phyloP scores from a whole-genome alignment of 1,140 invertebrate species.

The Platyura marginata region DNA sequence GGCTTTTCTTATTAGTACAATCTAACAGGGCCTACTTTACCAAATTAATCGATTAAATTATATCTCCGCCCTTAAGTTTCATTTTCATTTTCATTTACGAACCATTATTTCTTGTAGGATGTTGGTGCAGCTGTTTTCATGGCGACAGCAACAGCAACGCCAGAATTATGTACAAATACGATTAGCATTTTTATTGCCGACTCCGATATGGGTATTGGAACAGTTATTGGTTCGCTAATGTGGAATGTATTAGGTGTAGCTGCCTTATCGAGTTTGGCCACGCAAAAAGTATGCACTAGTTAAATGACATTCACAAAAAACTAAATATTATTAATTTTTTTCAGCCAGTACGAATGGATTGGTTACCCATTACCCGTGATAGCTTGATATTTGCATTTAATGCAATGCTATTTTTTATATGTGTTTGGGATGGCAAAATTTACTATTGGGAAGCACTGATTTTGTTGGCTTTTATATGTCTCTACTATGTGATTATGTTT shows the following conservation, averaged over 20 bases:
- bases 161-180: conserved; percentile 78
- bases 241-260: conserved; percentile 79
- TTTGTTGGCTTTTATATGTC: not conserved
- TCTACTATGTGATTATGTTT: not conserved
- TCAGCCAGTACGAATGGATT: conserved; percentile 49
- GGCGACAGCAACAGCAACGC: conserved; percentile 74
- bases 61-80: too few relatives aligned
- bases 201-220: conserved; percentile 59
- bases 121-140: conserved; percentile 84
- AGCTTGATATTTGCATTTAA: conserved; percentile 64
- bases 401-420: too few relatives aligned
- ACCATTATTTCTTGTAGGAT: conserved; percentile 39
- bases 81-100: too few relatives aligned
- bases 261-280: conserved; percentile 59
- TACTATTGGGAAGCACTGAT: not conserved
- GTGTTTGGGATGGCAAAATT: not conserved
- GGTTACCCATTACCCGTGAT: conserved; percentile 70
- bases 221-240: conserved; percentile 72
- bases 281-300: conserved; percentile 12
- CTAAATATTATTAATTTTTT: too few relatives aligned
- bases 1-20: too few relatives aligned
- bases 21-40: too few relatives aligned
- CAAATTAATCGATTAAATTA: too few relatives aligned
- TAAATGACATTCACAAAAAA: not conserved
- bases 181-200: conserved; percentile 62